Percentiles rank a stretch among this genome's conserved stretches.
phyloP scores from a whole-genome alignment of 2,113 vertebrate species.

The Amphiprion ocellaris region DNA sequence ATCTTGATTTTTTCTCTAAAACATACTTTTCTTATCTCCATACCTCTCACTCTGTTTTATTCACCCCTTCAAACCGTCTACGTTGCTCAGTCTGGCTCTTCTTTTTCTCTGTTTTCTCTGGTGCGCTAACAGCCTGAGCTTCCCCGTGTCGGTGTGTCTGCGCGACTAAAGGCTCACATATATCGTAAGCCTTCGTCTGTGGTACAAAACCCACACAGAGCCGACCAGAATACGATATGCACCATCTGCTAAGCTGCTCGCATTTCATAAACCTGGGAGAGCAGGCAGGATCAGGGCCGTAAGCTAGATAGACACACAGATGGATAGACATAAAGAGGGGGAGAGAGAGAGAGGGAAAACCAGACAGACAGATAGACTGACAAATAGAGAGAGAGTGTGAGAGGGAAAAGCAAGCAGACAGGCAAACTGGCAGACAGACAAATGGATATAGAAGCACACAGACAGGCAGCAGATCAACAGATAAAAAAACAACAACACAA shows the following conservation, averaged over 20 bases:
- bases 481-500: constrained; percentile 22
- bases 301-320: constrained; percentile 78
- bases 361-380: constrained; percentile 15
- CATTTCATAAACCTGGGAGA: constrained; percentile 81
- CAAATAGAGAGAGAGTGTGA: constrained; percentile 2
- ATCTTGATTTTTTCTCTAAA: constrained; percentile 11
- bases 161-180: constrained; percentile 79
- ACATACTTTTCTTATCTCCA: background rate
- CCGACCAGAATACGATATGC: constrained; percentile 80
- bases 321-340: constrained; percentile 53
- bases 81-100: constrained; percentile 22
- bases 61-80: constrained; percentile 17
- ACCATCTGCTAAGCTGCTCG: constrained; percentile 82
- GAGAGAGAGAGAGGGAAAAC: constrained; percentile 24
- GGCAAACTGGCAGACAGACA: constrained; percentile 31
- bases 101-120: constrained; percentile 45
- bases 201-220: constrained; percentile 78
- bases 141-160: constrained; percentile 65
- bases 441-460: constrained; percentile 43
- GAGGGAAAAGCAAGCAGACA: constrained; percentile 11
- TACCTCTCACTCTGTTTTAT: constrained; percentile 1
- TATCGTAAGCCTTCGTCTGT: constrained; percentile 78
- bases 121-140: constrained; percentile 61
- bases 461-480: constrained; percentile 54
- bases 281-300: constrained; percentile 77